These are phyloP conservation scores for Neodiprion virginianus DNA, from an alignment of 1,140 invertebrate genomes.

Conservation along the genomic window DNA sequence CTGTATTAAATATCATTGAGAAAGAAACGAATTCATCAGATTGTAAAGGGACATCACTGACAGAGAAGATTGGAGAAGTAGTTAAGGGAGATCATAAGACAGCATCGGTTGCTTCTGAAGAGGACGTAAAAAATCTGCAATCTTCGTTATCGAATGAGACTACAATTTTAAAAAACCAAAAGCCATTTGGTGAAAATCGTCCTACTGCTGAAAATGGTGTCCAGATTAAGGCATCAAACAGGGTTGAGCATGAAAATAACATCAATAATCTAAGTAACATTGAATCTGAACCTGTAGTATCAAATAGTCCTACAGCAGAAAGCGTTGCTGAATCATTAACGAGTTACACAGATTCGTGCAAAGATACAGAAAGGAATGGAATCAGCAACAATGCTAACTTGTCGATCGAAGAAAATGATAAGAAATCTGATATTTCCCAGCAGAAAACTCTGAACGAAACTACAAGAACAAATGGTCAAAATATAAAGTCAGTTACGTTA, in stretches of 20 bases:
- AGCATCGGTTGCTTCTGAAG: background rate
- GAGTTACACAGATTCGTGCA: background rate
- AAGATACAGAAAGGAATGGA: background rate
- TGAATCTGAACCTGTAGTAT: background rate
- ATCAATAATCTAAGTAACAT: background rate
- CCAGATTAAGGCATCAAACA: background rate
- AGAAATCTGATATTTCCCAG: background rate
- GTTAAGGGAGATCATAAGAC: background rate
- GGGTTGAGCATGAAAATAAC: background rate
- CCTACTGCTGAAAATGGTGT: background rate
- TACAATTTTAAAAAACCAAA: background rate
- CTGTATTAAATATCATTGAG: background rate
- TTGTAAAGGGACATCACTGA: background rate
- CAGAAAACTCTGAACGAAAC: background rate
- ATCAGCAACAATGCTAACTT: background rate
- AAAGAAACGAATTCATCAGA: background rate
- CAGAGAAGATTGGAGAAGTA: background rate
- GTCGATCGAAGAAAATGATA: background rate
- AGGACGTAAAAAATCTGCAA: background rate
- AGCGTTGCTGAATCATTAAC: background rate
- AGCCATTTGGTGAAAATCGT: too few relatives aligned
- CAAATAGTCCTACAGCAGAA: background rate
- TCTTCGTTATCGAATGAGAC: background rate
- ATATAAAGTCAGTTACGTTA: background rate
- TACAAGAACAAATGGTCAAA: background rate